Evolutionary conservation across 23 tunicate genomes (phyloP).

Genomic region (Trididemnum miniatum): DNA sequence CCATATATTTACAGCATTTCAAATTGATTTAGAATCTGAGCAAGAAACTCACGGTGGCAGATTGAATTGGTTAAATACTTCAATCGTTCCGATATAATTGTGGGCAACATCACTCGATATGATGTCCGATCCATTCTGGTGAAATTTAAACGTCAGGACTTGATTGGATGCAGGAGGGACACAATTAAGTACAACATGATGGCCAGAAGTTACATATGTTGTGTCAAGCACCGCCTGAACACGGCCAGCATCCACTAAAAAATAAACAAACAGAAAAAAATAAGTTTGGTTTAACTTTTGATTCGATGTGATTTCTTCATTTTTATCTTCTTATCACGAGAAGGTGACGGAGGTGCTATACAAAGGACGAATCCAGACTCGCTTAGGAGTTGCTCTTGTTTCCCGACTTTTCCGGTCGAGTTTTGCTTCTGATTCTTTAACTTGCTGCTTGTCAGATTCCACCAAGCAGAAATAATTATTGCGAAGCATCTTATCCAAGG

Average conservation of each 20-base stretch:
- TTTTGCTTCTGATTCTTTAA: no score
- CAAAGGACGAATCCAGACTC: no score
- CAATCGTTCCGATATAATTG: conserved; percentile 38
- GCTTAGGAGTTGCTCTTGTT: no score
- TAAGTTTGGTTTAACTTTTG: neutral
- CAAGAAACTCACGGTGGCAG: conserved; percentile 71
- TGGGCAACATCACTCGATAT: conserved; percentile 52
- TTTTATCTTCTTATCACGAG: no score
- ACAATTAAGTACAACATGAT: conserved; percentile 42
- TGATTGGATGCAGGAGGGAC: conserved; percentile 37
- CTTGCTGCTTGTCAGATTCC: no score
- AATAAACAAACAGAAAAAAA: neutral
- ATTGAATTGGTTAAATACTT: conserved; percentile 50
- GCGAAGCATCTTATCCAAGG: no score
- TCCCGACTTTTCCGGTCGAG: no score
- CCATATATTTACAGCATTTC: no score
- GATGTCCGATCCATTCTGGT: conserved; percentile 42
- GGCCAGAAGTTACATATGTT: conserved; percentile 41
- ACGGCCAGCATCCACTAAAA: conserved; percentile 29
- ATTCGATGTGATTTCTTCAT: no score
- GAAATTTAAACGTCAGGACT: conserved; percentile 58
- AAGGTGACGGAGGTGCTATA: no score
- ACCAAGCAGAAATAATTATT: no score
- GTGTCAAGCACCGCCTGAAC: conserved; percentile 34
- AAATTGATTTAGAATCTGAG: no score